Evolutionary conservation across 2,888 invertebrate genomes (phyloP), one percentile per base, ranked within the genome.

Genomic region (Polyommatus icarus): DNA sequence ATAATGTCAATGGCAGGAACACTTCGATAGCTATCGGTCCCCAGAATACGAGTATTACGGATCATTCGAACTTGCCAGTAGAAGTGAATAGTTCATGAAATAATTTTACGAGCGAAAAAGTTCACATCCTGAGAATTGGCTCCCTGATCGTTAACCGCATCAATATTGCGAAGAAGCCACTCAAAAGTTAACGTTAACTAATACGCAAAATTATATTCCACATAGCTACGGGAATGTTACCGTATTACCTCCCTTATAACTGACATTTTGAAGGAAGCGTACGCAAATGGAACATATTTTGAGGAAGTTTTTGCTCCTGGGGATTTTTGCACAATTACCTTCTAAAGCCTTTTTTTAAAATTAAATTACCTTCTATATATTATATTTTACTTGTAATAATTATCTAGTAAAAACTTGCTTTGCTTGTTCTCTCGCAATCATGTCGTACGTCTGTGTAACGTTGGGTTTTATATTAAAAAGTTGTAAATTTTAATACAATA

Each of bases 201-300:
- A 61, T 24, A 61, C 24, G 61, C 61, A 61, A 24, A 61, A 24
- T 61, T 20, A 61, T 24, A 61, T 24, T 24, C 61, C 61, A 20
- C 24, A 20, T 61, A 24, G 24, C 61, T 61, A 61, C 10, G 24
- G 24, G 3, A 61, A 61, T 24, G 24, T 61, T 61, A 12, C 24
- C 10, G 61, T 24, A 61, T 20, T 5, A 61, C 24, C 20, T 61
- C 20, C 20, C 59, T 20, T 59, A 59, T 7, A 8, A 61, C 24
- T 61, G n/a, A 59, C 8, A 59, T 20, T 59, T 61, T 3, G 10
- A 20, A 61, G 61, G 24, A 61, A 24, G 20, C 24, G 20, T 61
- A 61, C 12, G 61, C 61, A 61, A 61, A 61, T 61, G 12, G 3
- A 24, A 61, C 61, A 24, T 61, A 61, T 61, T 61, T 61, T 61